Evolutionary conservation across 2,113 vertebrate species (phyloP), one percentile per base, ranked within the genome.

Genomic region (Budorcas taxicolor): DNA sequence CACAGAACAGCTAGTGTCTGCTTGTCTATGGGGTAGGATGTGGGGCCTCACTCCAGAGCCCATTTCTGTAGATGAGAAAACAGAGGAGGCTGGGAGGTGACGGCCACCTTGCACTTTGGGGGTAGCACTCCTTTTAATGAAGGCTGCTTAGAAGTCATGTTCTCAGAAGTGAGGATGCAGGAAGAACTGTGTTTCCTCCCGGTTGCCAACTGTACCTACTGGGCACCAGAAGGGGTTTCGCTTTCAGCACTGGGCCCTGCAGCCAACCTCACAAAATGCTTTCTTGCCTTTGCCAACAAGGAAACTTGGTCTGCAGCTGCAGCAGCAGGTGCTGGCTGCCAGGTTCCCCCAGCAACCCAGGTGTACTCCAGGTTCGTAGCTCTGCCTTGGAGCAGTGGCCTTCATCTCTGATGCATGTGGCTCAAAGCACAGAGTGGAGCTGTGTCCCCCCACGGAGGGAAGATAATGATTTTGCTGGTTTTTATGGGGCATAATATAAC

Each of bases 261-360:
- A 94, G 95, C 95, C 95, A 98, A 98, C 76, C 97, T 94, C 94
- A 92, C 95, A 94, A 96, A 96, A 94, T 76, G 90, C 85, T 97
- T 97, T 97, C 85, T 87, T 83, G 90, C 62, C 80, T 92, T 94
- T 97, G 97, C 98, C 98, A 98, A 90, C 13, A 55, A 95, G 90
- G 71, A 96, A 89, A 67, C 96, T 95, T 9, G 0, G 74, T 96
- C 90, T 94, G 97, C 97, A 98, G 97, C 96, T 97, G 97, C 96
- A 98, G 94, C 96, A 43, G 87, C 97, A 97, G 96, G 97, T 98
- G 88, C 81, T 40, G 83, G 74, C 88, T 97, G 97, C 97, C 97
- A 98, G 98, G 94, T 97, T 97, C 94, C 97, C 98, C 60, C 55
- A 95, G 98, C 97, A 98, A 96, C 88, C 15, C 96, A 98, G 98